Base-by-base conservation (phyloP, 2,113 vertebrate species). In the Anhinga anhinga region DNA sequence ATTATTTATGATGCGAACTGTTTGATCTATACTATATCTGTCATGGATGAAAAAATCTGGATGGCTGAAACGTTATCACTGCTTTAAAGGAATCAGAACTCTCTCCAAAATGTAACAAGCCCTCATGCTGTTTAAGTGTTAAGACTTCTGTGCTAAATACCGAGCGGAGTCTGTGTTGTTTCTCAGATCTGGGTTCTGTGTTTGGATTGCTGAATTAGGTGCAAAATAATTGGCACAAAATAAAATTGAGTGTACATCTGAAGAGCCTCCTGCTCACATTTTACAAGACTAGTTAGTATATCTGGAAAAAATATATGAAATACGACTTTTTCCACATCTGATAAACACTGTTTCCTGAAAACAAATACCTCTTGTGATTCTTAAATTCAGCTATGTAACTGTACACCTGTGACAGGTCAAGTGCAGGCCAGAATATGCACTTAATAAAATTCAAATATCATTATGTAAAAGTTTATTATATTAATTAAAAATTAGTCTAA, bases 71-170 rank as follows among this genome's bases (percentile, higher is more conserved):
- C 8, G 5, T 94, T 93, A 92, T 90, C 95, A 66, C 93, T 95
- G 56, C 73, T 95, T 95, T 62, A 86, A 97, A 96, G 86, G 83
- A 97, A 88, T 65, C 44, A 82, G 81, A 95, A 79, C 71, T 94
- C 79, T 91, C 92, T 93, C 94, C 91, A 95, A 97, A 96, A 95
- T 0, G 58, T 94, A 93, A 91, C 84, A 97, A 94, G 88, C 79
- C 88, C 79, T 92, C 95, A 96, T 97, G 82, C 73, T 97, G 97
- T 93, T 93, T 97, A 82, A 95, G 88, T 96, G 96, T 96, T 96
- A 97, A 95, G 94, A 93, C 90, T 96, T 97, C 93, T 96, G 96
- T 93, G 95, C 92, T 97, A 94, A 97, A 96, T 92, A 96, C 81
- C 6, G 4, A 91, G 70, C 93, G 11, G 14, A 97, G 93, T 96